A percentile compares a stretch with the other conserved stretches of the same genome.
phyloP scores from a whole-genome alignment of 2,113 vertebrate species.

The Pluvialis apricaria region DNA sequence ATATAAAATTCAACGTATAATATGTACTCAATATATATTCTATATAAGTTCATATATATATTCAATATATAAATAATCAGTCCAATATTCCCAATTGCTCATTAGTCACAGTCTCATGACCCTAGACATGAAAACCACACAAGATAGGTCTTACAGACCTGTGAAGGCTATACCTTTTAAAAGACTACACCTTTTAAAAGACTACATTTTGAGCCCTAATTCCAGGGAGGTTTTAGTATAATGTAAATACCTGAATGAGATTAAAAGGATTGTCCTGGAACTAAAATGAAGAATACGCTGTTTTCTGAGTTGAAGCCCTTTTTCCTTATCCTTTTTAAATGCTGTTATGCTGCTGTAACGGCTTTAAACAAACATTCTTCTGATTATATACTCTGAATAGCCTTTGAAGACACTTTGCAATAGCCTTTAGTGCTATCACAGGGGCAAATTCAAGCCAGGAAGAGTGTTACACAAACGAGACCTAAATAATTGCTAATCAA shows the following conservation, averaged over 20 bases:
- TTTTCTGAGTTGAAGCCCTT: background rate
- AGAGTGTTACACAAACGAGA: background rate
- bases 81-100: background rate
- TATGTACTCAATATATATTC: background rate
- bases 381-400: background rate
- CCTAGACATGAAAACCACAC: background rate
- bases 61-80: background rate
- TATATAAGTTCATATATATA: background rate
- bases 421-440: background rate
- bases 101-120: background rate
- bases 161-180: background rate
- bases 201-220: background rate
- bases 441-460: background rate
- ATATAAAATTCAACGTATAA: background rate
- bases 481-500: constrained; percentile 28
- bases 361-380: background rate
- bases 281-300: background rate
- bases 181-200: background rate
- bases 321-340: background rate
- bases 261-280: background rate
- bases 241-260: background rate
- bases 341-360: background rate
- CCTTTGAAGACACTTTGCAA: background rate
- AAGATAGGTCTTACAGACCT: fast-evolving
- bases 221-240: background rate